Evolutionary conservation across 2,888 invertebrate genomes (phyloP).

Genomic region (Odontothrips loti): DNA sequence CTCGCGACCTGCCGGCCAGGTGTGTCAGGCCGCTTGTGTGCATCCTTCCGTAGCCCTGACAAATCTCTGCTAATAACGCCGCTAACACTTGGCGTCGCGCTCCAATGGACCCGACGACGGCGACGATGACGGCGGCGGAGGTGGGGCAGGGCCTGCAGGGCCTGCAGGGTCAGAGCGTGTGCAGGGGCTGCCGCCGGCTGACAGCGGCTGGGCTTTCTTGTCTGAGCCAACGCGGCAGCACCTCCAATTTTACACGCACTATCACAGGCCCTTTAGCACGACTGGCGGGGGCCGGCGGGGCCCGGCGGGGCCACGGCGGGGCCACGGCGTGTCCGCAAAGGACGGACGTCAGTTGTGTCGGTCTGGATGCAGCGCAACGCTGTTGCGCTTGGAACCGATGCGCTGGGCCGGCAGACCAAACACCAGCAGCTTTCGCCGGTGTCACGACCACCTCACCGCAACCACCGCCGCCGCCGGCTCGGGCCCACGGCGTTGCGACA

Average conservation of each 20-base stretch:
- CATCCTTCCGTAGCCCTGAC: constrained; percentile 19
- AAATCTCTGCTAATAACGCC: constrained; percentile 20
- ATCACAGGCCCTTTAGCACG: background rate
- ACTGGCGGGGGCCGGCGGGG: no score
- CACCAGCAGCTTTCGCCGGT: no score
- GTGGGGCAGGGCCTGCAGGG: background rate
- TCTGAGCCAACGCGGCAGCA: background rate
- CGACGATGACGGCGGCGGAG: background rate
- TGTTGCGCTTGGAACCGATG: no score
- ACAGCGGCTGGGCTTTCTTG: background rate
- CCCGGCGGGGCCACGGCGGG: no score
- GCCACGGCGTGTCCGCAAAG: no score
- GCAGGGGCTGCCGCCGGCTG: background rate
- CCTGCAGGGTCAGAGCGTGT: background rate
- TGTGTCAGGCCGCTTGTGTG: constrained; percentile 3
- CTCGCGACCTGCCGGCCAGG: background rate
- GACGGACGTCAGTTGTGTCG: no score
- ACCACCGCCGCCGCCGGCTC: no score
- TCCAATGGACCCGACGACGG: background rate
- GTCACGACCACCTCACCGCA: no score
- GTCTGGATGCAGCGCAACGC: no score
- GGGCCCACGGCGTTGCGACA: no score
- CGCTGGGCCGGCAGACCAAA: no score
- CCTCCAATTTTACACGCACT: constrained; percentile 1
- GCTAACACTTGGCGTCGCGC: constrained; percentile 6